phyloP scores from a whole-genome alignment of 64 coral and sea anemone genomes.

The Porites lutea region DNA sequence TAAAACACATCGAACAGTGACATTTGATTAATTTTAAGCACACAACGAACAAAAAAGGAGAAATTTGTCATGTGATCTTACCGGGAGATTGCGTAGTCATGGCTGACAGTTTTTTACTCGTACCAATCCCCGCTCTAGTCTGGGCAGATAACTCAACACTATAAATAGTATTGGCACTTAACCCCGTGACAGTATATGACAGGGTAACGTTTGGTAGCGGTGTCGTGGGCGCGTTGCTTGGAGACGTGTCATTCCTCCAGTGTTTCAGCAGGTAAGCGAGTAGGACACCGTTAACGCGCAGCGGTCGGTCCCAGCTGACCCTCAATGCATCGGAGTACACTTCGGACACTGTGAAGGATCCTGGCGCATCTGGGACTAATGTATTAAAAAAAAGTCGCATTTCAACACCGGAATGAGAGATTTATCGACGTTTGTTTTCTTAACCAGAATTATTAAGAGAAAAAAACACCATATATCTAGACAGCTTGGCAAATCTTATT shows the following conservation, averaged over 20 bases:
- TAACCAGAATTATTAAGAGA: no score
- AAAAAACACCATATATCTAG: no score
- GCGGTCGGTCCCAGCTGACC: conserved; percentile 78
- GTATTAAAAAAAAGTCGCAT: no score
- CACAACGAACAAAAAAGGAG: neutral
- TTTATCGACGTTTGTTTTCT: no score
- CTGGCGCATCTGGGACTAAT: conserved; percentile 78
- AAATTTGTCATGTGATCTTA: neutral
- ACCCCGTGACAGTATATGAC: conserved; percentile 55
- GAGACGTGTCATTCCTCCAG: conserved; percentile 75
- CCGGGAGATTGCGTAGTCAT: conserved; percentile 82
- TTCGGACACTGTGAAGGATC: conserved; percentile 82
- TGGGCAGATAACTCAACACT: conserved; percentile 80
- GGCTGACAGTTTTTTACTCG: conserved; percentile 51
- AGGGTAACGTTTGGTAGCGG: conserved; percentile 50
- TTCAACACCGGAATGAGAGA: no score
- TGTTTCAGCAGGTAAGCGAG: conserved; percentile 76
- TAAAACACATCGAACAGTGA: no score
- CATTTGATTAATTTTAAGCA: no score
- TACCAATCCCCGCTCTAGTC: conserved; percentile 76
- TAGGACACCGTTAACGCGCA: conserved; percentile 71
- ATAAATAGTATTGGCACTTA: conserved; percentile 71
- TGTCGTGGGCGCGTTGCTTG: conserved; percentile 3
- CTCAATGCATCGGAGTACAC: conserved; percentile 85
- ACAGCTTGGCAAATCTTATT: no score